These are phyloP conservation scores for Beroe ovata DNA, from an alignment of 37 sponge, comb jelly and placozoan species.

Conservation along the genomic window DNA sequence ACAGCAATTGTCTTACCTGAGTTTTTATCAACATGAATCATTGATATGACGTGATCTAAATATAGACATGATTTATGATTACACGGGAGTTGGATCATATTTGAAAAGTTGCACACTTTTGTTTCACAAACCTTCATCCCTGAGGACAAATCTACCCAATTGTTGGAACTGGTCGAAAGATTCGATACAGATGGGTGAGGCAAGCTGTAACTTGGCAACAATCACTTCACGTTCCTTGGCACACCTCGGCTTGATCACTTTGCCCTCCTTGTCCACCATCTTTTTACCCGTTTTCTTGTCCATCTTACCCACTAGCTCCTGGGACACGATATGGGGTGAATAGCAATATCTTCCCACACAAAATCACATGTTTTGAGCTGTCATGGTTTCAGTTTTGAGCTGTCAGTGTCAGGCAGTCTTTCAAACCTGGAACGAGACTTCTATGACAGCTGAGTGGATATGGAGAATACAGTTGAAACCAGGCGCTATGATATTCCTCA, in stretches of 20 bases:
- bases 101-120: too few species aligned
- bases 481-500: constrained; percentile 64
- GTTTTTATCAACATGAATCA: too few species aligned
- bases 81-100: neutral
- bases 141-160: constrained; percentile 93
- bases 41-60: too few species aligned
- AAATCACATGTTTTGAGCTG: too few species aligned
- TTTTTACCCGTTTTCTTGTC: constrained; percentile 94
- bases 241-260: constrained; percentile 72
- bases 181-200: constrained; percentile 92
- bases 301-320: constrained; percentile 80
- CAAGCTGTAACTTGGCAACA: constrained; percentile 79
- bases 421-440: constrained; percentile 90
- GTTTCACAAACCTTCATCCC: constrained; percentile 94
- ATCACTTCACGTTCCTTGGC: constrained; percentile 90
- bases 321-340: too few species aligned
- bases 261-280: constrained; percentile 55
- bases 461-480: constrained; percentile 73
- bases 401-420: too few species aligned
- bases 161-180: constrained; percentile 92
- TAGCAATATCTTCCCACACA: too few species aligned
- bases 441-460: constrained; percentile 88
- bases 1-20: constrained; percentile 94
- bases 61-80: neutral
- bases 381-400: too few species aligned